Evolutionary conservation across 2,113 vertebrate species (phyloP), one percentile per base, ranked within the genome.

Genomic region (Eidolon helvum): DNA sequence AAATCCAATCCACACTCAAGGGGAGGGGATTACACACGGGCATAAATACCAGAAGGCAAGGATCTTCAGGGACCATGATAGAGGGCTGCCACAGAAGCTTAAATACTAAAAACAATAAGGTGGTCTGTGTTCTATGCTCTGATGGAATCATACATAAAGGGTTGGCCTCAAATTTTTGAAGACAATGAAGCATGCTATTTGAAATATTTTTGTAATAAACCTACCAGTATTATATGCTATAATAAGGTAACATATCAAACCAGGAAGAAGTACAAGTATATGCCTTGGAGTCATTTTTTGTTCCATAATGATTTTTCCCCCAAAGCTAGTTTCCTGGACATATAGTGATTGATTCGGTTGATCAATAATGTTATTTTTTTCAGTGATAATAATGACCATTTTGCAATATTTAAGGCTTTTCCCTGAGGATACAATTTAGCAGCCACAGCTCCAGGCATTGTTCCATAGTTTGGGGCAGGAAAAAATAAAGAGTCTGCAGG

Each of bases 231-330:
- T 65, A 78, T 10, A 74, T 72, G 43, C 10, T 96, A 78, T 55
- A 95, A 74, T 74, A 79, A 86, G 26, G 11, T n/a, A 82, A 63
- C 8, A 10, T 8, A 89, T 69, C 35, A 82, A 90, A 78, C 68
- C 79, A 91, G 53, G 7, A 80, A 74, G 79, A 80, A 63, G 4
- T 10, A 55, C 15, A 84, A 19, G 24, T 59, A 1, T 2, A 59
- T 55, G 33, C 22, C 24, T 94, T 68, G 22, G 15, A 71, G 35
- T 88, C 28, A 57, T 86, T 90, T 96, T 94, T 38, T 87, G 12
- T 61, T 91, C 33, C 10, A 48, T 66, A 63, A 33, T 43, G 35
- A 92, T 78, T 59, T n/a, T 84, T 65, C 10, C 14, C 65, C 4
- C 24, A 69, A 74, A 77, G 11, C 19, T 87, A 66, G 16, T 77